These are phyloP conservation scores for Etia nguti DNA, from an alignment of 2,113 vertebrate species.

Conservation along the genomic window DNA sequence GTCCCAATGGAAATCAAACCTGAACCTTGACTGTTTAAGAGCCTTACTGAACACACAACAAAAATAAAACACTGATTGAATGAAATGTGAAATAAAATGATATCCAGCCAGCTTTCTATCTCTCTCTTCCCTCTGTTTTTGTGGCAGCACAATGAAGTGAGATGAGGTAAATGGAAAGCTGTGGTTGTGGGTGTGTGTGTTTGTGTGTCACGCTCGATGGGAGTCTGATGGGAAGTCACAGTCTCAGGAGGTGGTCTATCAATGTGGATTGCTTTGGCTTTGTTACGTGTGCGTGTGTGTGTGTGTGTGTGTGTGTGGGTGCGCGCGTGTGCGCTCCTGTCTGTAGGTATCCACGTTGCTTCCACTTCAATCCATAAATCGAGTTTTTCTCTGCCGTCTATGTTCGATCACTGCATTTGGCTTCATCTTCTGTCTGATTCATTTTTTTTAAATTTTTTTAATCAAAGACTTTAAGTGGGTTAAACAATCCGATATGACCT, in stretches of 20 bases:
- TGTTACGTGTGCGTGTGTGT: background rate
- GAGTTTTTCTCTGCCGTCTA: background rate
- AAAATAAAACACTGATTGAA: background rate
- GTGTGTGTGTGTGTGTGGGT: background rate
- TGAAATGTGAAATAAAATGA: background rate
- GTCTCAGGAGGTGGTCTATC: background rate
- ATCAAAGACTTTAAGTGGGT: background rate
- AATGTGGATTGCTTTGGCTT: background rate
- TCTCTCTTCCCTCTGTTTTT: background rate
- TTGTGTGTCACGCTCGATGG: background rate
- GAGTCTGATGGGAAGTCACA: constrained; percentile 27
- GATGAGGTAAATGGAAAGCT: background rate
- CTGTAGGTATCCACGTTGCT: background rate
- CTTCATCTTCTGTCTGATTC: background rate
- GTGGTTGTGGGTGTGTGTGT: background rate
- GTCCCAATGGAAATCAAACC: background rate
- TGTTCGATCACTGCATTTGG: background rate
- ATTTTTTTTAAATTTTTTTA: rapidly evolving
- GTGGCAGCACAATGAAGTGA: background rate
- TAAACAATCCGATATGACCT: background rate
- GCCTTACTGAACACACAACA: background rate
- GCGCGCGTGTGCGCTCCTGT: background rate
- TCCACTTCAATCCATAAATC: background rate
- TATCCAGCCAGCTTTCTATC: background rate
- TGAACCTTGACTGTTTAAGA: background rate